Conservation (phyloP, 2,113 vertebrate genomes). For the Gorsachius goisagi region DNA sequence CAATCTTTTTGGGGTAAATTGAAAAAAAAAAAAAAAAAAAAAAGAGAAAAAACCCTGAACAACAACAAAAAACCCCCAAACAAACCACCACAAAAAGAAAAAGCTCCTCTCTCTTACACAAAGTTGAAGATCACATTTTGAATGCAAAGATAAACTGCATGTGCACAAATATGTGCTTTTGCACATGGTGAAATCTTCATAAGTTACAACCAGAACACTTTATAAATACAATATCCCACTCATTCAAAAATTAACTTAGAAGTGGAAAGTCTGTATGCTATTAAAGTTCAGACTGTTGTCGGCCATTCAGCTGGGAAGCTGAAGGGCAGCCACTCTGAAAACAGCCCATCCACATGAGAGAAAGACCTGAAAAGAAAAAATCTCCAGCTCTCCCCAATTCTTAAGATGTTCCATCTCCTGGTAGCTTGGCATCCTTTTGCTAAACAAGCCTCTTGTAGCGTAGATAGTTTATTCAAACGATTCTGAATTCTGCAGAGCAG, state of each 20-base stretch:
- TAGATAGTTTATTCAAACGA: background rate
- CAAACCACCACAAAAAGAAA: background rate
- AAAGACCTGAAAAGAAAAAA: background rate
- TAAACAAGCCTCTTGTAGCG: background rate
- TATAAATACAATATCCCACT: background rate
- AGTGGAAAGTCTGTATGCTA: background rate
- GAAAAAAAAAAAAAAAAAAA: no score
- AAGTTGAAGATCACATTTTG: background rate
- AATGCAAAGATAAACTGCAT: background rate
- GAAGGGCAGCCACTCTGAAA: background rate
- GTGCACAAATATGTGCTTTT: fast-evolving
- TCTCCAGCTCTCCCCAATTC: background rate
- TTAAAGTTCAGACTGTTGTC: background rate
- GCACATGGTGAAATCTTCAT: background rate
- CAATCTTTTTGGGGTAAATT: background rate
- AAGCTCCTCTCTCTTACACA: background rate
- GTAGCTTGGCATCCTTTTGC: background rate
- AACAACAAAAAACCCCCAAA: background rate
- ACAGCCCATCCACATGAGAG: background rate
- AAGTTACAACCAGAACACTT: background rate
- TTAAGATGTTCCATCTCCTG: background rate
- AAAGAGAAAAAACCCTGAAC: background rate
- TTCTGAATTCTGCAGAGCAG: background rate
- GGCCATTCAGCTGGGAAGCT: background rate
- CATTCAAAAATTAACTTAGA: background rate